phyloP scores from a whole-genome alignment of 2,797 vertebrate genomes.

The Sebastes vulpes region DNA sequence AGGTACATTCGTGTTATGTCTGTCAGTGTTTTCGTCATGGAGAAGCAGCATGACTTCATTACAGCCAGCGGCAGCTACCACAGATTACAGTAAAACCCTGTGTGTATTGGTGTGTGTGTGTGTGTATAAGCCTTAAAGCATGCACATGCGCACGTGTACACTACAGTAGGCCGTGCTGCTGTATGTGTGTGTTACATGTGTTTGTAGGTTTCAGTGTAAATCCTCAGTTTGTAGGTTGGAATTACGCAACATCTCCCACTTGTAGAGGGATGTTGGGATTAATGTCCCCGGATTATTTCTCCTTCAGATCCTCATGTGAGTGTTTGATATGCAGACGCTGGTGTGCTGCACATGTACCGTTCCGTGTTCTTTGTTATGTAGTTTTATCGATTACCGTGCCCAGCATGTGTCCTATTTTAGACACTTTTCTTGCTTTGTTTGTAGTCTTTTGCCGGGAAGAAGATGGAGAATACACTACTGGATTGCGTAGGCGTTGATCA shows the following conservation, averaged over 20 bases:
- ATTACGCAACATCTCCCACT: constrained; percentile 67
- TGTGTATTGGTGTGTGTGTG: constrained; percentile 8
- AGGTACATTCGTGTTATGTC: constrained; percentile 18
- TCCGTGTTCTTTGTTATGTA: neutral
- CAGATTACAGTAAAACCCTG: constrained; percentile 71
- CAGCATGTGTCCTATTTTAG: constrained; percentile 15
- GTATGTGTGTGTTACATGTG: constrained; percentile 52
- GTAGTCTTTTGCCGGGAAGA: neutral
- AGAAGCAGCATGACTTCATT: constrained; percentile 57
- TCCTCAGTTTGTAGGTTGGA: constrained; percentile 71
- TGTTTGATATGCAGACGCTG: constrained; percentile 35
- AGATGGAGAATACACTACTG: neutral
- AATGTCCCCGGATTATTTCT: constrained; percentile 70
- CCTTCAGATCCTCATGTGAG: constrained; percentile 42
- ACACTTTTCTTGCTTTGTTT: constrained; percentile 12
- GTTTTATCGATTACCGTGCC: constrained; percentile 26
- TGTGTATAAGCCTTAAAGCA: constrained; percentile 35
- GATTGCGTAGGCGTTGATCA: neutral
- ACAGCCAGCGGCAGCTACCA: constrained; percentile 57
- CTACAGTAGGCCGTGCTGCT: constrained; percentile 14
- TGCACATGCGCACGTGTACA: constrained; percentile 37
- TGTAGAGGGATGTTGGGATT: constrained; percentile 60
- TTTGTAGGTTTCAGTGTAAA: constrained; percentile 59
- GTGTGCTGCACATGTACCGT: neutral
- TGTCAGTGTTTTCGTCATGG: constrained; percentile 41